Conservation (phyloP, 1,140 invertebrate species). For the Zaprionus inermis region DNA sequence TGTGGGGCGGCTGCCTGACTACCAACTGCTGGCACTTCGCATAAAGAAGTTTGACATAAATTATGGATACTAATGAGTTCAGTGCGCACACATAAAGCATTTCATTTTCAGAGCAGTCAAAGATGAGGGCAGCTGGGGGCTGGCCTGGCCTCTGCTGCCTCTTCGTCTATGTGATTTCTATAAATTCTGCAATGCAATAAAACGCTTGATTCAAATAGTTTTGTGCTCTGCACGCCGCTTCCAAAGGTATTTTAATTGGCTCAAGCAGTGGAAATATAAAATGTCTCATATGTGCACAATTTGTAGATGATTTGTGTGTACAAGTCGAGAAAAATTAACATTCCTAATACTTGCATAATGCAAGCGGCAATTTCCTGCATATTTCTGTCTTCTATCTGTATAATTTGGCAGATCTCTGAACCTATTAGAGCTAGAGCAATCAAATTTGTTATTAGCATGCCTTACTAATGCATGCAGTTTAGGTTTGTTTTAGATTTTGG, state of each 20-base stretch:
- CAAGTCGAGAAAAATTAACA: not conserved
- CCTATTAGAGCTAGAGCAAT: too few relatives aligned
- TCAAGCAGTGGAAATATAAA: not conserved
- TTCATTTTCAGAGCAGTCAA: constrained; percentile 35
- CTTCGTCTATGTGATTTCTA: constrained; percentile 25
- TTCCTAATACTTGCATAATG: too few relatives aligned
- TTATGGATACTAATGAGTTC: constrained; percentile 81
- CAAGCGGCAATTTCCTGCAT: too few relatives aligned
- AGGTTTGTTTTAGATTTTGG: too few relatives aligned
- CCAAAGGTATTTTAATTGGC: constrained; percentile 30
- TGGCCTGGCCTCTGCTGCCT: too few relatives aligned
- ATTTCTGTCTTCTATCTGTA: too few relatives aligned
- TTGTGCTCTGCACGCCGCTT: not conserved
- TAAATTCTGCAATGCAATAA: constrained; percentile 33
- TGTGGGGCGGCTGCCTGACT: constrained; percentile 37
- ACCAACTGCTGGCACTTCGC: constrained; percentile 56
- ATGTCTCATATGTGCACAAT: not conserved
- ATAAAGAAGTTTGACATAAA: constrained; percentile 81
- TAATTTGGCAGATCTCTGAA: too few relatives aligned
- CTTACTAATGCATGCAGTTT: too few relatives aligned
- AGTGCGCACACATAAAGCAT: constrained; percentile 71
- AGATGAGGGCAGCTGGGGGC: not conserved
- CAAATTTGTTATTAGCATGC: too few relatives aligned
- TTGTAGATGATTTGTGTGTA: too few relatives aligned
- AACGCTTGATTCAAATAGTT: constrained; percentile 23